phyloP scores from a whole-genome alignment of 2,113 vertebrate genomes.

The Casuarius casuarius region DNA sequence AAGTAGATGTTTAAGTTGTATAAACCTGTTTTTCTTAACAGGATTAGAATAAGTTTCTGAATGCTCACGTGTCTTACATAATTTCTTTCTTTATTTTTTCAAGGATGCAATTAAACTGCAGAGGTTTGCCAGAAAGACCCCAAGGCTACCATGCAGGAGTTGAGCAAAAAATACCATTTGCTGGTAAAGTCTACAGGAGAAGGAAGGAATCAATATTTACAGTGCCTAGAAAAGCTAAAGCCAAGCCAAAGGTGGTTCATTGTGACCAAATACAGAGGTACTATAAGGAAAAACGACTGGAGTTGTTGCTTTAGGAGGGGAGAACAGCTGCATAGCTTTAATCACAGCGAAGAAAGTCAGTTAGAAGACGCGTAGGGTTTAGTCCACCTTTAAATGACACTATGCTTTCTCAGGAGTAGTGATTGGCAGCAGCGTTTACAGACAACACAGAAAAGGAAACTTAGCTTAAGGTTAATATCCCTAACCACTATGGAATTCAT shows the following conservation, averaged over 20 bases:
- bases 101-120: neutral
- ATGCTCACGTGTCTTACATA: neutral
- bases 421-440: neutral
- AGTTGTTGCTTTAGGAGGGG: neutral
- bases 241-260: slow-evolving; percentile 42
- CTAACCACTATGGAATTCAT: neutral
- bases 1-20: neutral
- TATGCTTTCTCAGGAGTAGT: neutral
- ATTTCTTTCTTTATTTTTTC: neutral
- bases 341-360: neutral
- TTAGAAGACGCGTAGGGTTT: neutral
- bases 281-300: neutral
- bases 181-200: slow-evolving; percentile 3
- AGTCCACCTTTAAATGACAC: neutral
- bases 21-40: neutral
- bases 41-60: neutral
- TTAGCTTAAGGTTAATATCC: neutral
- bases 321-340: neutral
- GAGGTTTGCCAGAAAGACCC: neutral
- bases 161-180: neutral
- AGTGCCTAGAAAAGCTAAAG: slow-evolving; percentile 27
- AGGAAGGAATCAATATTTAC: slow-evolving; percentile 62
- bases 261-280: slow-evolving; percentile 3
- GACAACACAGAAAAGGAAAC: neutral
- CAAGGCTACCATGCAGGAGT: neutral